Evolutionary conservation across 2,113 vertebrate species (phyloP), one percentile per base, ranked within the genome.

Genomic region (Urocitellus parryii): DNA sequence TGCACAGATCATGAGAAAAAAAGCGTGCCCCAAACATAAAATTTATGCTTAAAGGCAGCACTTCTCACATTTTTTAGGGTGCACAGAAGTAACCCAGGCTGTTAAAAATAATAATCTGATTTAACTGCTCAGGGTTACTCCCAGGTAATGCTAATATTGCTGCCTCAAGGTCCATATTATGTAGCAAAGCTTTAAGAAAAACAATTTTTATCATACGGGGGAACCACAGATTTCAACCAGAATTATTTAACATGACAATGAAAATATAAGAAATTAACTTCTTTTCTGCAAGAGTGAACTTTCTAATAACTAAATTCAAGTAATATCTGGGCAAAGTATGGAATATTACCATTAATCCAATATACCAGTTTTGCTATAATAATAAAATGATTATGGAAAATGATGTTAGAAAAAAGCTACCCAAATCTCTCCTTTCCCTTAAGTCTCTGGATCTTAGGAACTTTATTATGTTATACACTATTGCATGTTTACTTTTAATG

Each of bases 261-360:
- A 61, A 79, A 88, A 84, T 34, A 24, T 17, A 78, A 93, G 14
- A 79, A 51, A 93, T n/a, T 42, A 39, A 74, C 32, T 34, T 86
- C 48, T 56, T 67, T 42, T 39, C 32, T 79, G 27, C 3, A 83
- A 84, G 1, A 72, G 61, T 34, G 20, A 88, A 76, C 4, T 58
- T 86, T 78, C 53, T 80, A 25, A 42, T 16, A 91, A 82, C 32
- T 82, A 96, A 17, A 83, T 34, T 96, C 25, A 96, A 93, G 48
- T 48, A 70, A 79, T 27, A 16, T 5, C 29, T 11, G 17, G 72
- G 48, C 5, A 45, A 78, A 88, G 34, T 73, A 73, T 1, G 2
- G 29, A 82, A 12, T 65, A 84, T 13, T 24, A 29, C 10, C 39
- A 17, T 53, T 17, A 65, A 32, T 25, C n/a, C 4, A 5, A 68